Conservation (phyloP, 1,140 invertebrate species). For the Panagrolaimus sp. region DNA sequence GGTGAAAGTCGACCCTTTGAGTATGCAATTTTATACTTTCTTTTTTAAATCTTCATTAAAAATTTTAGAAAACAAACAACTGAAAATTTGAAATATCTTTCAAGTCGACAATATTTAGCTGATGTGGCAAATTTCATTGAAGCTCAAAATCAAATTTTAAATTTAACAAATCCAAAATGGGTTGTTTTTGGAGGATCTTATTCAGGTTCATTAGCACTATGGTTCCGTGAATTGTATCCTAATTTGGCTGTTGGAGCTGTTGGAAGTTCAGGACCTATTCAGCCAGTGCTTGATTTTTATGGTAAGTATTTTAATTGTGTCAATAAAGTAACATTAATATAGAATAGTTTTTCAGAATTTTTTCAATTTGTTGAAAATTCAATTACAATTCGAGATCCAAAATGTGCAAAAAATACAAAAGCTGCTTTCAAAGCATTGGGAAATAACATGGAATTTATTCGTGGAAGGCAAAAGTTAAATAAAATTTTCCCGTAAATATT, state of each 20-base stretch:
- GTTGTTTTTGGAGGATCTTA: slow-evolving; percentile 10
- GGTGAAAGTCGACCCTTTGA: slow-evolving; percentile 7
- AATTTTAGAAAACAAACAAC: not conserved
- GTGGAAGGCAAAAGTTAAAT: no score
- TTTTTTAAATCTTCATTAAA: not conserved
- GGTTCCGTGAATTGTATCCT: slow-evolving; percentile 6
- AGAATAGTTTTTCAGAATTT: not conserved
- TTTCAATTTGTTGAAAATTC: no score
- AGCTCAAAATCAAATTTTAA: not conserved
- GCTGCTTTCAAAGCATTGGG: no score
- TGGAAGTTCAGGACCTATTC: slow-evolving; percentile 19
- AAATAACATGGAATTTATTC: no score
- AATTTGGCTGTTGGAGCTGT: slow-evolving; percentile 9
- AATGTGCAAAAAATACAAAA: no score
- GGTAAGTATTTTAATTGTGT: not conserved
- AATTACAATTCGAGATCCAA: no score
- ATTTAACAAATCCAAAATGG: slow-evolving; percentile 1
- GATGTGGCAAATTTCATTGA: slow-evolving; percentile 14
- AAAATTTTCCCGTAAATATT: no score
- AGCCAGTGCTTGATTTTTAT: slow-evolving; percentile 11
- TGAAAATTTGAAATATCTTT: slow-evolving; percentile 15
- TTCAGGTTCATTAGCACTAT: slow-evolving; percentile 3
- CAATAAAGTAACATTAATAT: not conserved
- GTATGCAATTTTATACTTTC: not conserved
- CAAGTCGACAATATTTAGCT: not conserved